Conservation (phyloP, 1,140 invertebrate genomes). For the Brachionus asplanchnoidis region DNA sequence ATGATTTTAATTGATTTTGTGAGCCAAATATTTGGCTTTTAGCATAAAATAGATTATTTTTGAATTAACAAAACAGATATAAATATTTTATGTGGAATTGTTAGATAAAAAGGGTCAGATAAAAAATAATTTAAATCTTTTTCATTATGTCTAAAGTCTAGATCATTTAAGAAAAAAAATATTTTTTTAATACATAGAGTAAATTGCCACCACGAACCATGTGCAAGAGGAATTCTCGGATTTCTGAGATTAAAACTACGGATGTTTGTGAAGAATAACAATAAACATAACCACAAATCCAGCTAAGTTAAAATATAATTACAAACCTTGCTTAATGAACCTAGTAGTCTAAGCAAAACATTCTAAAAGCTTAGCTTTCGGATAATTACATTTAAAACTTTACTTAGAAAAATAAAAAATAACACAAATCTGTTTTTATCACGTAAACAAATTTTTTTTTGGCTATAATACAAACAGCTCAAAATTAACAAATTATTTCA, state of each 20-base stretch:
- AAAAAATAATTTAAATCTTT: neutral
- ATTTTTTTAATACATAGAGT: neutral
- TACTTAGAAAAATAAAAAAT: neutral
- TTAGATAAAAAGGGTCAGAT: neutral
- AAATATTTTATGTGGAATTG: neutral
- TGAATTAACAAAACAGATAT: neutral
- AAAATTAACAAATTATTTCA: no score
- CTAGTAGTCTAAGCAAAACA: neutral
- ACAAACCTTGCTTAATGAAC: neutral
- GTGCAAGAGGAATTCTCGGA: neutral
- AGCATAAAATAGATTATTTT: neutral
- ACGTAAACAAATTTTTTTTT: slow-evolving; percentile 4
- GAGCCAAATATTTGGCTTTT: neutral
- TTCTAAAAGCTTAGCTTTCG: neutral
- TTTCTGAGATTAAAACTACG: neutral
- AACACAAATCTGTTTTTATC: neutral
- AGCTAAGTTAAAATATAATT: neutral
- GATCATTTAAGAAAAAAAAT: neutral
- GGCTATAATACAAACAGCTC: no score
- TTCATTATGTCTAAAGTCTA: neutral
- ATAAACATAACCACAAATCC: neutral
- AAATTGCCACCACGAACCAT: neutral
- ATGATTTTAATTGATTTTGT: neutral
- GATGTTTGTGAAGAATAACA: neutral
- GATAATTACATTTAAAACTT: neutral